Evolutionary conservation across 2,797 vertebrate genomes (phyloP).

Genomic region (Zenarchopterus dispar): DNA sequence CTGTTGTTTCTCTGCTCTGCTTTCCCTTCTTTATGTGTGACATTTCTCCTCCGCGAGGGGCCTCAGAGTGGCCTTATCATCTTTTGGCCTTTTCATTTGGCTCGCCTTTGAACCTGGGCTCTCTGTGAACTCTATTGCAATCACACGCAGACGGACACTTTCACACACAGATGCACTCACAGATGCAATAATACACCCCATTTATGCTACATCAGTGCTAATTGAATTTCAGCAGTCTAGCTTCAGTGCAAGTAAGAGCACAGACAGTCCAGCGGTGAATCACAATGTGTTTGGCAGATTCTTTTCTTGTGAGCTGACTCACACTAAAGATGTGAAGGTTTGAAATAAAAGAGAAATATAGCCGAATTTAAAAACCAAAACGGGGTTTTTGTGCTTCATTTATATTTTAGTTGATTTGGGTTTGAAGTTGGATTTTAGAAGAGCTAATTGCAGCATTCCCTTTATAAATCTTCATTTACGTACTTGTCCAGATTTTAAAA

Average conservation of each 20-base stretch:
- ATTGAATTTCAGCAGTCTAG: constrained; percentile 31
- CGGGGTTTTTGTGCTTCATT: no score
- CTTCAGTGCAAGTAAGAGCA: constrained; percentile 16
- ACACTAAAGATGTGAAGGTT: no score
- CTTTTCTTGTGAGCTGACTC: neutral
- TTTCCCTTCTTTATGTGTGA: constrained; percentile 79
- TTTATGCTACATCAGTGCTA: constrained; percentile 52
- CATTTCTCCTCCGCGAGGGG: constrained; percentile 74
- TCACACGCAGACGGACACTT: constrained; percentile 31
- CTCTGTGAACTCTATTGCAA: constrained; percentile 55
- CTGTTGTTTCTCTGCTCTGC: constrained; percentile 81
- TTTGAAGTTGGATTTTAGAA: no score
- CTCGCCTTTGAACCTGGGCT: constrained; percentile 81
- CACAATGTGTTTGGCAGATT: constrained; percentile 13
- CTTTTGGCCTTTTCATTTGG: constrained; percentile 79
- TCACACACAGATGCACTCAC: constrained; percentile 31
- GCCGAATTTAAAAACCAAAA: no score
- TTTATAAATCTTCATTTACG: no score
- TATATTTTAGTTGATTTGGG: no score
- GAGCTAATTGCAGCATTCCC: no score
- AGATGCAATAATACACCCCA: constrained; percentile 48
- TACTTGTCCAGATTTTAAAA: no score
- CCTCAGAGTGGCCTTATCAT: constrained; percentile 83
- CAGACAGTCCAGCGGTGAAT: constrained; percentile 23
- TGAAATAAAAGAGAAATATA: no score